phyloP scores from a whole-genome alignment of 2,888 invertebrate species.

The Pecten maximus region DNA sequence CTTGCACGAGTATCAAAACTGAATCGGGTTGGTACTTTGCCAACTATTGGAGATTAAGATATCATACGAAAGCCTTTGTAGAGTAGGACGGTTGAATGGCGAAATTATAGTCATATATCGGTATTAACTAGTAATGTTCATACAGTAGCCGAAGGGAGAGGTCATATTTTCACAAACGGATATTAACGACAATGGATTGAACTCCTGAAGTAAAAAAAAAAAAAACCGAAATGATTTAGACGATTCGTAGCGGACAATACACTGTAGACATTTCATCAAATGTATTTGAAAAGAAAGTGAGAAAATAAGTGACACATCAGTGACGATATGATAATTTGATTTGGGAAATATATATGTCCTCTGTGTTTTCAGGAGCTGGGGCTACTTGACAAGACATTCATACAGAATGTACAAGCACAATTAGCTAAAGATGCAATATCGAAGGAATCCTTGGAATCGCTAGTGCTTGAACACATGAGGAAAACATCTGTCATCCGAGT shows the following conservation, averaged over 20 bases:
- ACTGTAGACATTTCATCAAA: not conserved
- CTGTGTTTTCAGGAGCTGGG: constrained; percentile 46
- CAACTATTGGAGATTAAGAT: constrained; percentile 1
- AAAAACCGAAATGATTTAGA: not conserved
- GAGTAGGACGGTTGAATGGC: not conserved
- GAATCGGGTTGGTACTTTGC: constrained; percentile 5
- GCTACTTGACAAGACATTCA: constrained; percentile 47
- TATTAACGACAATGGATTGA: not conserved
- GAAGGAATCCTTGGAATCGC: constrained; percentile 39
- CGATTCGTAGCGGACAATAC: not conserved
- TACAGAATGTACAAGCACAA: constrained; percentile 41
- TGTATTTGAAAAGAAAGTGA: not conserved
- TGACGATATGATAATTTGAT: not conserved
- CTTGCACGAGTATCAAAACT: not conserved
- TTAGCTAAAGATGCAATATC: constrained; percentile 48
- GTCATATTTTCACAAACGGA: not conserved
- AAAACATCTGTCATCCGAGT: constrained; percentile 65
- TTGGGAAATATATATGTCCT: not conserved
- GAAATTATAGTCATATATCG: constrained; percentile 14
- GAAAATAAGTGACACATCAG: not conserved
- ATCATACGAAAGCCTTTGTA: not conserved
- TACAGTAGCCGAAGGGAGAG: not conserved
- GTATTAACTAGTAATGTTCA: not conserved
- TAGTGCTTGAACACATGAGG: constrained; percentile 64
- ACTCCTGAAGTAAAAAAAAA: not conserved